Conservation (phyloP, 2,113 vertebrate species). For the Bothrops jararaca region DNA sequence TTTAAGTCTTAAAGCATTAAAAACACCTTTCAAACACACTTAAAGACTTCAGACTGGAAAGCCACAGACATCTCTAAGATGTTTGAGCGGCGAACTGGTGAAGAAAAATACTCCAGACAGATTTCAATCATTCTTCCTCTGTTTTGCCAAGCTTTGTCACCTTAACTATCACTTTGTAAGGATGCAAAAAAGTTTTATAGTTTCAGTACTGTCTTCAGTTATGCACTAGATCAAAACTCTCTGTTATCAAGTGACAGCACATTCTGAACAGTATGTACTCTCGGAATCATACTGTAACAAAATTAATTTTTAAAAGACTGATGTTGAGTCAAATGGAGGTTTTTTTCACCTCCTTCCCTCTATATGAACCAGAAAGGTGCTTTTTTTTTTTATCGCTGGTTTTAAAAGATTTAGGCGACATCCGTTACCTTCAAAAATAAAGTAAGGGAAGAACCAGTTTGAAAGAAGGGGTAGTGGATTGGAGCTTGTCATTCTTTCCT, state of each 20-base stretch:
- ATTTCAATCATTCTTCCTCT: not conserved
- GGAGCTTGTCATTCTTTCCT: not conserved
- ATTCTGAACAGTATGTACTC: not conserved
- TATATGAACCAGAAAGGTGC: not conserved
- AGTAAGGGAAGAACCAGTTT: not conserved
- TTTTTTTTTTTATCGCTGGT: not conserved
- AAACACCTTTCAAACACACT: not conserved
- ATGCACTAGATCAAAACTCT: slow-evolving; percentile 13
- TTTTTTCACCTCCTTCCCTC: not conserved
- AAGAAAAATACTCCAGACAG: not conserved
- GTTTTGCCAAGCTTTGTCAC: not conserved
- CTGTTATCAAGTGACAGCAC: not conserved
- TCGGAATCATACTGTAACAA: slow-evolving; percentile 12
- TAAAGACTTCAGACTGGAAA: slow-evolving; percentile 4
- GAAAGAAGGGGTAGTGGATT: not conserved
- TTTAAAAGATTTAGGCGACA: not conserved
- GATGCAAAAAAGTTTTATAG: slow-evolving; percentile 15
- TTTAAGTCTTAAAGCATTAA: not conserved
- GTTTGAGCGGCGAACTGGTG: not conserved
- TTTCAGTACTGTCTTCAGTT: slow-evolving; percentile 13
- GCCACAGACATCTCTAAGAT: not conserved
- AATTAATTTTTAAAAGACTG: not conserved
- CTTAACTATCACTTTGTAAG: slow-evolving; percentile 15
- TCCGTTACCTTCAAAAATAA: not conserved
- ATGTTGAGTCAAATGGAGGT: slow-evolving; percentile 13